phyloP scores from a whole-genome alignment of 2,113 vertebrate genomes.

The Piprites chloris region DNA sequence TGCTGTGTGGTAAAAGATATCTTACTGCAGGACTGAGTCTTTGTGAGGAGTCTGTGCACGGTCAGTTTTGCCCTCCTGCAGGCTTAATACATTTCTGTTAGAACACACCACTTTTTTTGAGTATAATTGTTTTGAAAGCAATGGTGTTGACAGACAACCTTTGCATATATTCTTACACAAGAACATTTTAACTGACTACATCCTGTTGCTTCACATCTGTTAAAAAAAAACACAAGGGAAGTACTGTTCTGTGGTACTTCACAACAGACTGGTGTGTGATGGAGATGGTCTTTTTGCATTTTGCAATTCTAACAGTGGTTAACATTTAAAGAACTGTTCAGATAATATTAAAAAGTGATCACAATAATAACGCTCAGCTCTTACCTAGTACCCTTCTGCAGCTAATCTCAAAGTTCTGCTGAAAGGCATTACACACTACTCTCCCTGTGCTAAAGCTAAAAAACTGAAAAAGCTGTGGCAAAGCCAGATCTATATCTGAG shows the following conservation, averaged over 20 bases:
- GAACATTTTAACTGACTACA: background rate
- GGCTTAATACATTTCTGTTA: background rate
- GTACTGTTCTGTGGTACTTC: background rate
- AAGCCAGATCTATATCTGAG: background rate
- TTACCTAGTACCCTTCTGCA: background rate
- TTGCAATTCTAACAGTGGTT: background rate
- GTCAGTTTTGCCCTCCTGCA: background rate
- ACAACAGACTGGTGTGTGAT: background rate
- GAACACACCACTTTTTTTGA: background rate
- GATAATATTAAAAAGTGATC: background rate
- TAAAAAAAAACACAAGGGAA: background rate
- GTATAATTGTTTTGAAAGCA: background rate
- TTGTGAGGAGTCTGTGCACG: background rate
- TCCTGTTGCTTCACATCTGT: slow-evolving; percentile 30
- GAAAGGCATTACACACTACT: background rate
- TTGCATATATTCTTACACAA: background rate
- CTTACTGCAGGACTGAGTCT: background rate
- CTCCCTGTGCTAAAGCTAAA: background rate
- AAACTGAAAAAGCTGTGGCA: background rate
- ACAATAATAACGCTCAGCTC: background rate
- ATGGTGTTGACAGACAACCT: background rate
- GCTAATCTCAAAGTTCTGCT: background rate
- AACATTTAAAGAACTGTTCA: background rate
- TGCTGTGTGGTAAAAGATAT: background rate
- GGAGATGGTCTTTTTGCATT: background rate